Evolutionary conservation across 2,797 vertebrate species (phyloP), one percentile per base, ranked within the genome.

Genomic region (Arrhamphus sclerolepis): DNA sequence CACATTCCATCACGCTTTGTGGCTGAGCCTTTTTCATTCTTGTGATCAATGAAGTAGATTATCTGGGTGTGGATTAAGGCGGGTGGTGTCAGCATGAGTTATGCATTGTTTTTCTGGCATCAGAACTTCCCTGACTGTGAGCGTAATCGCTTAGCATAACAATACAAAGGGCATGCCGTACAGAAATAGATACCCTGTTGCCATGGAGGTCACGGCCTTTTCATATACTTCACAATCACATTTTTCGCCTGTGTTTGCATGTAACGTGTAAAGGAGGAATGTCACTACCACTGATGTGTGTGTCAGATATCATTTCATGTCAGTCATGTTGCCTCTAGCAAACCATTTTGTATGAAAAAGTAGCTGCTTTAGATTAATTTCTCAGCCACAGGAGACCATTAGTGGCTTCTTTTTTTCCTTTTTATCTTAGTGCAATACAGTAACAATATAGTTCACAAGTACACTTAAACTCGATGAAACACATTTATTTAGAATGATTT

Each of bases 61-160:
- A 73, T 34, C 44, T 61, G 85, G 84, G 86, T 85, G 88, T 59
- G 82, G 80, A 49, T 52, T 49, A 42, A 31, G 63, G 69, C 18
- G 43, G 62, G 44, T 49, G 26, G 26, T 46, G 34, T 66, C 26
- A 14, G 16, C 24, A 22, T 56, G 62, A 75, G 44, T 5, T 29
- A 34, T 13, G 20, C 56, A 84, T 82, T 82, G 78, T 87, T 65
- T 56, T 71, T 39, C 16, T 47, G 9, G 69, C 63, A 82, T 41
- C 64, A 49, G 29, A 66, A 54, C 24, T 29, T 18, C 44, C 40
- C 13, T 50, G 51, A n/a, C 61, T 56, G 7, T 42, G 5, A 54
- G 10, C 10, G 54, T 42, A 52, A 58, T 72, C 21, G 20, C 24
- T 56, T 47, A 31, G 39, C 67, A 77, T 76, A 72, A 62, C 71